Evolutionary conservation across 2,888 invertebrate species (phyloP).

Genomic region (Apoderus coryli): DNA sequence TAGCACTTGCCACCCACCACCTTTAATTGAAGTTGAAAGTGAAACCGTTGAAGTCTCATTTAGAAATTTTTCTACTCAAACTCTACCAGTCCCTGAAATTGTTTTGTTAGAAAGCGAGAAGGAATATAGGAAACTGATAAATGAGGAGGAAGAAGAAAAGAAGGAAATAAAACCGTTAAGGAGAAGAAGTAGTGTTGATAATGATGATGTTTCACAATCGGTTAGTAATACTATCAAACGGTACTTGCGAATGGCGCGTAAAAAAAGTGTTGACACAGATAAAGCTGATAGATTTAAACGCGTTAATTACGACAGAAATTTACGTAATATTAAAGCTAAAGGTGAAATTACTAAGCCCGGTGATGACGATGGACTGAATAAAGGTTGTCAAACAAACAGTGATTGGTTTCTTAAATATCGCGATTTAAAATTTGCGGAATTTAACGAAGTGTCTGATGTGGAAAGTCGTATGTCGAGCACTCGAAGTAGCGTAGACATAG

Average conservation of each 20-base stretch:
- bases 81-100: constrained; percentile 42
- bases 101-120: constrained; percentile 36
- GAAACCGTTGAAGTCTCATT: constrained; percentile 40
- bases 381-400: constrained; percentile 65
- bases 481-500: constrained; percentile 38
- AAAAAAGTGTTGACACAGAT: constrained; percentile 71
- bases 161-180: constrained; percentile 31
- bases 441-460: constrained; percentile 28
- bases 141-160: constrained; percentile 34
- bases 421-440: constrained; percentile 33
- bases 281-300: constrained; percentile 63
- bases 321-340: constrained; percentile 69
- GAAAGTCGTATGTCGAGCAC: constrained; percentile 37
- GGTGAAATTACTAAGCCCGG: constrained; percentile 59
- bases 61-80: constrained; percentile 41
- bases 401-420: constrained; percentile 52
- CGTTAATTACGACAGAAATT: constrained; percentile 74
- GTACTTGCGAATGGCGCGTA: constrained; percentile 74
- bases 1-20: constrained; percentile 36
- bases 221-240: constrained; percentile 78
- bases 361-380: constrained; percentile 62
- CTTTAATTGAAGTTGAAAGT: constrained; percentile 50
- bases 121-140: constrained; percentile 32
- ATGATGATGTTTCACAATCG: constrained; percentile 74
- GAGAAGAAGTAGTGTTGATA: constrained; percentile 64